Evolutionary conservation across 2,888 invertebrate genomes (phyloP).

Genomic region (Agrochola lota): DNA sequence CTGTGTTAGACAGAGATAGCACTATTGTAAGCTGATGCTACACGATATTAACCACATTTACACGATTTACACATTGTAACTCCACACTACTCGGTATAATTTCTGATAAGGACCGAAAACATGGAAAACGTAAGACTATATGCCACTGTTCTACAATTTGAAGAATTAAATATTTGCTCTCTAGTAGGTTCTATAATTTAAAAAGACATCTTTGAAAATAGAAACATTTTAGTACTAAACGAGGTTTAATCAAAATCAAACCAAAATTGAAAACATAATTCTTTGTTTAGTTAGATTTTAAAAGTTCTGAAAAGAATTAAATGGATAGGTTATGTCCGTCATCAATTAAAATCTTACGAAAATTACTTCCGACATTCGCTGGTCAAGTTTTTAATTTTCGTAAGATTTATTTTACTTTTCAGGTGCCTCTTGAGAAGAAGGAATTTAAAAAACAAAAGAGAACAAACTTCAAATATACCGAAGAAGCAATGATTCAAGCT

Average conservation of each 20-base stretch:
- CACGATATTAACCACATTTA: slow-evolving; percentile 23
- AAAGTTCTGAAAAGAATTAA: background rate
- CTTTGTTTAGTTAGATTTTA: background rate
- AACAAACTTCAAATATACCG: background rate
- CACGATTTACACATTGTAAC: slow-evolving; percentile 11
- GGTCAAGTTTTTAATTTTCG: slow-evolving; percentile 18
- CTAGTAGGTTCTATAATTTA: background rate
- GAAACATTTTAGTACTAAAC: background rate
- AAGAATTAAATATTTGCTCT: slow-evolving; percentile 1
- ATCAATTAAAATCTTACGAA: slow-evolving; percentile 16
- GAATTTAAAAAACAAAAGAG: background rate
- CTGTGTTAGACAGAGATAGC: background rate
- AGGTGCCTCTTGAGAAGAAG: background rate
- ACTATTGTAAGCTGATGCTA: slow-evolving; percentile 32
- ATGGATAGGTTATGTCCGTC: background rate
- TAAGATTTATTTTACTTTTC: slow-evolving; percentile 13
- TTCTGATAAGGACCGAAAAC: slow-evolving; percentile 10
- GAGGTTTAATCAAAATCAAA: background rate
- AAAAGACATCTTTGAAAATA: background rate
- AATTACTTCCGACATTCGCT: slow-evolving; percentile 1
- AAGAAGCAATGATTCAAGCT: background rate
- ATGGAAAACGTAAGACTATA: background rate
- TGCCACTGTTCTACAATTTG: background rate
- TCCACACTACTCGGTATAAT: background rate
- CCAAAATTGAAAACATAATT: background rate